A percentile compares a stretch with the other conserved stretches of the same genome.
phyloP scores from a whole-genome alignment of 2,113 vertebrate genomes.

The Limanda limanda region DNA sequence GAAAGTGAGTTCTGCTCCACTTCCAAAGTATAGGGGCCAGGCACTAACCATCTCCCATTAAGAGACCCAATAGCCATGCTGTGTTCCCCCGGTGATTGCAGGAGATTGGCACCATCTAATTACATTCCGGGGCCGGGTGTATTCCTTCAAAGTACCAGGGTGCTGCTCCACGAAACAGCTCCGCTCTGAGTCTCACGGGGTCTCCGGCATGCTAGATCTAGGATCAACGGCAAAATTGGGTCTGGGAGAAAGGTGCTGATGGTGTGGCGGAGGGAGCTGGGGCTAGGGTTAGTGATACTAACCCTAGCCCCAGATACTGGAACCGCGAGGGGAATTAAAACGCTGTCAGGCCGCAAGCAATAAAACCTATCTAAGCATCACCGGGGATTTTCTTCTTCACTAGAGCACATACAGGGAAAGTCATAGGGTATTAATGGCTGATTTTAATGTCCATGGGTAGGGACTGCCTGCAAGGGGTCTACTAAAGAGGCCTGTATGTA shows the following conservation, averaged over 20 bases:
- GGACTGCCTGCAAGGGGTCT: conserved; percentile 18
- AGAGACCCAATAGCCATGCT: conserved; percentile 18
- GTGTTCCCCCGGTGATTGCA: conserved; percentile 44
- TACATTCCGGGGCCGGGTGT: conserved; percentile 47
- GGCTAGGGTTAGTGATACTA: too few relatives aligned
- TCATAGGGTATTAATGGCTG: conserved; percentile 38
- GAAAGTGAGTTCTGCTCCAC: conserved; percentile 45
- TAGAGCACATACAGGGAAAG: conserved; percentile 52
- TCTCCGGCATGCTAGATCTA: conserved; percentile 61
- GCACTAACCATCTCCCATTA: conserved; percentile 52
- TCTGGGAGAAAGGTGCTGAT: conserved; percentile 73
- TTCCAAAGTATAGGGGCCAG: conserved; percentile 33
- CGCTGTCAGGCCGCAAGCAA: conserved; percentile 61
- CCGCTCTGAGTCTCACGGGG: conserved; percentile 51
- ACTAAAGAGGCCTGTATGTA: conserved; percentile 33
- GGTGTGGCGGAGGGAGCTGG: conserved; percentile 61
- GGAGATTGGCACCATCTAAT: conserved; percentile 78
- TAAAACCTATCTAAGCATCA: conserved; percentile 67
- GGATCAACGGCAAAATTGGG: conserved; percentile 72
- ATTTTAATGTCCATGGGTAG: conserved; percentile 51
- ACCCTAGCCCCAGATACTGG: too few relatives aligned
- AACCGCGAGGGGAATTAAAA: conserved; percentile 74
- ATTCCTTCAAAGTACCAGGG: conserved; percentile 65
- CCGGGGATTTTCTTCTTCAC: conserved; percentile 64
- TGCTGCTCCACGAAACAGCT: conserved; percentile 57